Evolutionary conservation across 2,797 vertebrate species (phyloP).

Genomic region (Myotis pilosus): DNA sequence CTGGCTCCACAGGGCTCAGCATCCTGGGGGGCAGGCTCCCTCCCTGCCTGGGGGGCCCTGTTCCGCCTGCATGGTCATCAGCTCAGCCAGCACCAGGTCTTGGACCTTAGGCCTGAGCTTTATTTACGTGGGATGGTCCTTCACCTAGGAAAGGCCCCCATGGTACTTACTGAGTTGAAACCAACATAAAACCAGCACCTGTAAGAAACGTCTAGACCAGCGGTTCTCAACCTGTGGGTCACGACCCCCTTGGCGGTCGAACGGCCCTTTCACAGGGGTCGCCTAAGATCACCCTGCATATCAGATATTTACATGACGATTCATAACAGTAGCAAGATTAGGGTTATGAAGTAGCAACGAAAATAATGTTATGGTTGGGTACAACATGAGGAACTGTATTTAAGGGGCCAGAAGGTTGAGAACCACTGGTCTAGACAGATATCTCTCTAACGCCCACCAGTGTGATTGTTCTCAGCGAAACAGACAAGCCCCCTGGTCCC

Average conservation of each 20-base stretch:
- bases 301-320: no score
- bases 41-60: accelerated
- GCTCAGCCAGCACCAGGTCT: accelerated
- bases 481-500: background rate
- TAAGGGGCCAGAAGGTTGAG: no score
- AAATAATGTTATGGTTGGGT: no score
- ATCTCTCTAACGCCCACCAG: background rate
- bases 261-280: no score
- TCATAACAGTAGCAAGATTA: no score
- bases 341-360: no score
- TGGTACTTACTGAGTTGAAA: background rate
- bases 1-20: accelerated
- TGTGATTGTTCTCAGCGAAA: background rate
- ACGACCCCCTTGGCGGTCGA: no score
- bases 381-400: no score
- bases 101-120: accelerated
- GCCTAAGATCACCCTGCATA: no score
- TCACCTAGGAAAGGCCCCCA: background rate
- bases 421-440: background rate
- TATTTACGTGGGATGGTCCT: accelerated
- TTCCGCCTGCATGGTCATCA: accelerated
- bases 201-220: background rate
- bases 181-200: background rate
- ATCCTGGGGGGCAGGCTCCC: background rate
- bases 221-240: no score